A percentile compares a stretch with the other conserved stretches of the same genome.
Conservation (phyloP, 2,113 vertebrate species). For the Speoplatyrhinus poulsoni region DNA sequence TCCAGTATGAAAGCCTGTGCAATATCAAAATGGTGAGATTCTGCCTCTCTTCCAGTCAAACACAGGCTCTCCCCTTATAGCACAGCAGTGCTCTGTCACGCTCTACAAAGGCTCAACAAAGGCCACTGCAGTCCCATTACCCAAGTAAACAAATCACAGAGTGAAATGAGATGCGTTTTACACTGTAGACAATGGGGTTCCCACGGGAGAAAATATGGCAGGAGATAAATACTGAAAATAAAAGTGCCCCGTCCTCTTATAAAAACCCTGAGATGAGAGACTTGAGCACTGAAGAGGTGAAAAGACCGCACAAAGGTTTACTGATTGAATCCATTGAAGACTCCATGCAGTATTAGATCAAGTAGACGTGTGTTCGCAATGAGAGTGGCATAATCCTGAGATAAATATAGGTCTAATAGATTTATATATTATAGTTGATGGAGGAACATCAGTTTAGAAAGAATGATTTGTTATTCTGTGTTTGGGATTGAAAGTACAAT, state of each 20-base stretch:
- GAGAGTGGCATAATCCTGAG: constrained; percentile 24
- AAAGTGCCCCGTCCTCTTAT: constrained; percentile 51
- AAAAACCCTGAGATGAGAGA: constrained; percentile 53
- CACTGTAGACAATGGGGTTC: constrained; percentile 69
- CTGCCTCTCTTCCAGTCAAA: constrained; percentile 56
- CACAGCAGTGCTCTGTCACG: constrained; percentile 63
- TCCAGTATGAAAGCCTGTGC: constrained; percentile 64
- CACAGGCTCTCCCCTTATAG: constrained; percentile 30
- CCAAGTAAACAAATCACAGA: constrained; percentile 72
- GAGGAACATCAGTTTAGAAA: no score
- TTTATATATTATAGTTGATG: no score
- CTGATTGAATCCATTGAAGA: constrained; percentile 50
- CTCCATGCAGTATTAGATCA: constrained; percentile 38
- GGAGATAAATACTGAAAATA: constrained; percentile 65
- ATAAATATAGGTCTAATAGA: no score
- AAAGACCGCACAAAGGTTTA: constrained; percentile 42
- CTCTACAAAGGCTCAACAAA: constrained; percentile 69
- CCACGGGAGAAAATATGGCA: constrained; percentile 66
- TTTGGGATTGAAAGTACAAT: no score
- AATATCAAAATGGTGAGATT: constrained; percentile 69
- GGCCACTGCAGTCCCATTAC: constrained; percentile 64
- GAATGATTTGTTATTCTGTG: no score
- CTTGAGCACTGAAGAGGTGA: constrained; percentile 31
- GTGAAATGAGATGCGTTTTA: constrained; percentile 72
- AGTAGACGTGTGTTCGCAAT: constrained; percentile 29